Evolutionary conservation across 2,113 vertebrate species (phyloP).

Genomic region (Tauraco erythrolophus): DNA sequence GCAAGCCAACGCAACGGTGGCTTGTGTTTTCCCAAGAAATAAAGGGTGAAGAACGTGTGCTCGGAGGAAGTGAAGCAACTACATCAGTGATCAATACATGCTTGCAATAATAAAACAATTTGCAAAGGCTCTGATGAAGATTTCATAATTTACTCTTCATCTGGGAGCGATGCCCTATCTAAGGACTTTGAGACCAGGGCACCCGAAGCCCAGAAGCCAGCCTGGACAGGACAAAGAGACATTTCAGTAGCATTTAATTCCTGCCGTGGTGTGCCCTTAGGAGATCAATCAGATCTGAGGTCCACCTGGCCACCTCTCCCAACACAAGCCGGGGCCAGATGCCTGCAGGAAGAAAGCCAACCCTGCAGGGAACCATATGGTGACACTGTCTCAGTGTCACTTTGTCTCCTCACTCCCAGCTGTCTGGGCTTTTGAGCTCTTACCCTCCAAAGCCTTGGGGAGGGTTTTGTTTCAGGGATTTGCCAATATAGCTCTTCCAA

Average conservation of each 20-base stretch:
- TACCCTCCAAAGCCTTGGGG: not conserved
- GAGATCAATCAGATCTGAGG: not conserved
- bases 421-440: not conserved
- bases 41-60: not conserved
- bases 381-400: not conserved
- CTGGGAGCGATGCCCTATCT: fast-evolving
- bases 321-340: fast-evolving
- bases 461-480: not conserved
- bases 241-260: fast-evolving
- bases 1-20: not conserved
- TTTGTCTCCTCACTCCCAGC: not conserved
- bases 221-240: not conserved
- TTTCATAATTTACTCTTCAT: not conserved
- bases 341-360: not conserved
- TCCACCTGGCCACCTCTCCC: not conserved
- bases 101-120: not conserved
- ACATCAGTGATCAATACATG: fast-evolving
- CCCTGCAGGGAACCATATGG: not conserved
- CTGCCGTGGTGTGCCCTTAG: fast-evolving
- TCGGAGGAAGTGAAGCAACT: not conserved
- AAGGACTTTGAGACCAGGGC: not conserved
- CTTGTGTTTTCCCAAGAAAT: not conserved
- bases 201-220: not conserved
- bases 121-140: not conserved
- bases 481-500: not conserved